Evolutionary conservation across 2,888 invertebrate species (phyloP).

Genomic region (Scaptodrosophila latifasciaeformis): DNA sequence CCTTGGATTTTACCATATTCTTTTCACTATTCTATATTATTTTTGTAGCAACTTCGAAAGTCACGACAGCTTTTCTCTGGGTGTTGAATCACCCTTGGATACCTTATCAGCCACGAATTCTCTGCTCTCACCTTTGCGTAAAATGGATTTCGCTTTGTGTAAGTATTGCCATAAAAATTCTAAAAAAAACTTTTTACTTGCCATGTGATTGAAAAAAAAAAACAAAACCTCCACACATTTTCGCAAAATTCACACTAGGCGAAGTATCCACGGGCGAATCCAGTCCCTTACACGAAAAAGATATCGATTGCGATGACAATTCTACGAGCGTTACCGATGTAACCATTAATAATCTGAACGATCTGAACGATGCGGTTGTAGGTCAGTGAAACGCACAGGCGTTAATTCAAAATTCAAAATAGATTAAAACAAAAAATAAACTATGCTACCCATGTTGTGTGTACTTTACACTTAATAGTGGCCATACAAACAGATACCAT

Average conservation of each 20-base stretch:
- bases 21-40: background rate
- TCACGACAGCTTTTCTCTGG: conserved; percentile 75
- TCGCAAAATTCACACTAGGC: conserved; percentile 57
- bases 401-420: conserved; percentile 14
- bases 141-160: conserved; percentile 91
- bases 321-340: conserved; percentile 71
- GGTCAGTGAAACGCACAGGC: conserved; percentile 69
- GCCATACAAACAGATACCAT: no score
- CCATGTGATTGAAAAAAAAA: conserved; percentile 26
- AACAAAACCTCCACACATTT: conserved; percentile 36
- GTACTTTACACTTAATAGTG: background rate
- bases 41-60: conserved; percentile 65
- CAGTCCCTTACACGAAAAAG: conserved; percentile 74
- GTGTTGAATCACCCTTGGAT: conserved; percentile 75
- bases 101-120: conserved; percentile 64
- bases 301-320: conserved; percentile 71
- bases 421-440: conserved; percentile 9
- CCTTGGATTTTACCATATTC: background rate
- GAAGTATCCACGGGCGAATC: conserved; percentile 75
- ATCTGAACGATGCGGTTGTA: conserved; percentile 60
- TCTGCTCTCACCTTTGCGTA: conserved; percentile 78
- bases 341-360: conserved; percentile 69
- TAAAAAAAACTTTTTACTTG: background rate
- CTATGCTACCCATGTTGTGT: conserved; percentile 21
- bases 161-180: conserved; percentile 76